These are phyloP conservation scores for Drosophila melanogaster DNA, from an alignment of 1,140 invertebrate species.

Conservation along the genomic window Release_6_plus_ISO1_MT NT_033777.3:15034001-15034500, in stretches of 20 bases:
- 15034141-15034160: too few relatives aligned
- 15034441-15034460: constrained; percentile 17
- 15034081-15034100: not conserved
- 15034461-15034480: constrained; percentile 31
- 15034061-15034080: not conserved
- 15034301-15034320: constrained; percentile 52
- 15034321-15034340: constrained; percentile 55
- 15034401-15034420: constrained; percentile 55
- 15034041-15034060: not conserved
- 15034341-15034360: constrained; percentile 2
- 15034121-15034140: not conserved
- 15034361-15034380: constrained; percentile 66
- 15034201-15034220: constrained; percentile 44
- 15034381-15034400: constrained; percentile 50
- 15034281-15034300: constrained; percentile 18
- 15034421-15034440: constrained; percentile 77
- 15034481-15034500: constrained; percentile 30
- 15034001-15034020: constrained; percentile 4
- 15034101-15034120: not conserved
- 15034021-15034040: not conserved
- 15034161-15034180: not conserved
- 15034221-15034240: not conserved
- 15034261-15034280: constrained; percentile 30
- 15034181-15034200: constrained; percentile 44
- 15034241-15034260: constrained; percentile 34